These are phyloP conservation scores for Chaetodon trifascialis DNA, from an alignment of 2,113 vertebrate species.

Conservation along the genomic window DNA sequence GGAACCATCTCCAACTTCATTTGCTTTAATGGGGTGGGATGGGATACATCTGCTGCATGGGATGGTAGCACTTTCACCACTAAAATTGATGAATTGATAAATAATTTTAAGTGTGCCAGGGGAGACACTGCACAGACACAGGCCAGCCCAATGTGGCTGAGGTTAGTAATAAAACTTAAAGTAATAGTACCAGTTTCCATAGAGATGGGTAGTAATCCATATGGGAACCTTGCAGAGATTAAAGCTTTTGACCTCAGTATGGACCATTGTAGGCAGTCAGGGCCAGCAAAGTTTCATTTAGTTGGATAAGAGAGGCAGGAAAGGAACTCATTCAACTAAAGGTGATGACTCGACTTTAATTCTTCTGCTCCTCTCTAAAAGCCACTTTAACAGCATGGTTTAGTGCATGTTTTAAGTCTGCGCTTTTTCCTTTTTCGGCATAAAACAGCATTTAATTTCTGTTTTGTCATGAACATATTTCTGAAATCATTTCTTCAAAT, in stretches of 20 bases:
- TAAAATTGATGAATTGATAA: slow-evolving; percentile 65
- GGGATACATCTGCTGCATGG: slow-evolving; percentile 34
- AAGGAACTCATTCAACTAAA: slow-evolving; percentile 32
- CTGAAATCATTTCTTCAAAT: neutral
- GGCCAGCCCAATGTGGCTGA: slow-evolving; percentile 52
- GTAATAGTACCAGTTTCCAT: slow-evolving; percentile 66
- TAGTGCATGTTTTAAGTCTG: neutral
- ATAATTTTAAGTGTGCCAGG: slow-evolving; percentile 68
- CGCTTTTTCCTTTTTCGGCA: neutral
- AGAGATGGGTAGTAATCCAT: slow-evolving; percentile 65
- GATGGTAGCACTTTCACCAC: slow-evolving; percentile 23
- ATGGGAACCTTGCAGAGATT: slow-evolving; percentile 55
- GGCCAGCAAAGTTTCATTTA: slow-evolving; percentile 43
- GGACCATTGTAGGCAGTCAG: slow-evolving; percentile 34
- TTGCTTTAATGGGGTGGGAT: slow-evolving; percentile 12
- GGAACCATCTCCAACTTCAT: neutral
- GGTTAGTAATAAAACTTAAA: slow-evolving; percentile 67
- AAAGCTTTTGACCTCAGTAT: slow-evolving; percentile 65
- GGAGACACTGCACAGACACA: slow-evolving; percentile 58
- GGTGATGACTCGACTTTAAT: slow-evolving; percentile 32
- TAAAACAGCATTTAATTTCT: neutral
- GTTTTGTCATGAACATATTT: neutral
- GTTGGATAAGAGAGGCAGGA: slow-evolving; percentile 29
- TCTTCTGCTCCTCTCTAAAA: slow-evolving; percentile 3
- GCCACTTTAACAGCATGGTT: neutral